phyloP scores from a whole-genome alignment of 2,113 vertebrate species.

The Larimichthys polyactis region DNA sequence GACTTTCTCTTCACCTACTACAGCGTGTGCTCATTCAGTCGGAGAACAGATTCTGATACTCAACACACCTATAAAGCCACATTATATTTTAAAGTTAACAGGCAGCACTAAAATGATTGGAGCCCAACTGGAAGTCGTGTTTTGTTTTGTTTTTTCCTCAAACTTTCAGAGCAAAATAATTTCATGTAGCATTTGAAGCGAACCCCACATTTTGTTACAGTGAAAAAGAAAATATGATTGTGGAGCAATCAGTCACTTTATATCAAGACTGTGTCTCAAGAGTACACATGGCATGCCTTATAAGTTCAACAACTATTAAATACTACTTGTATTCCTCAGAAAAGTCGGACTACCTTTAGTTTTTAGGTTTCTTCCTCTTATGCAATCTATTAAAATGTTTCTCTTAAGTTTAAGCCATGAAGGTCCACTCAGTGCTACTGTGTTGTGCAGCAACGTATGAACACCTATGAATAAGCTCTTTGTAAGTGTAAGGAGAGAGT shows the following conservation, averaged over 20 bases:
- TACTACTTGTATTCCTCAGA: slow-evolving; percentile 11
- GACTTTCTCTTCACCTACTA: neutral
- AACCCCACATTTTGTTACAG: neutral
- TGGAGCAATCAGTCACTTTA: neutral
- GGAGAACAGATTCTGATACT: neutral
- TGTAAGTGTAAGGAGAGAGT: slow-evolving; percentile 50
- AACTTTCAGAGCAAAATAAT: neutral
- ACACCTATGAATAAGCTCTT: slow-evolving; percentile 55
- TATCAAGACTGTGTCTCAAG: neutral
- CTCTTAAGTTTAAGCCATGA: slow-evolving; percentile 31
- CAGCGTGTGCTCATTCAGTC: neutral
- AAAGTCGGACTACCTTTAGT: neutral
- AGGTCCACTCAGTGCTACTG: slow-evolving; percentile 3
- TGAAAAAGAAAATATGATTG: neutral
- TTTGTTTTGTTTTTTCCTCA: neutral
- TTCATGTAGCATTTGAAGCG: neutral
- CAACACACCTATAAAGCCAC: neutral
- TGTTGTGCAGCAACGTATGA: slow-evolving; percentile 41
- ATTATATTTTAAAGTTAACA: neutral
- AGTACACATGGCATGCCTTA: neutral
- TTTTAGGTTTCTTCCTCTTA: slow-evolving; percentile 12
- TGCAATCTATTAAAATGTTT: slow-evolving; percentile 15
- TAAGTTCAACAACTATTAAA: slow-evolving; percentile 13
- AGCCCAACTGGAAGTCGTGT: neutral
- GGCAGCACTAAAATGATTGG: neutral